These are phyloP conservation scores for Zhuqinia jingwanae DNA, from an alignment of 2,888 invertebrate genomes.

Conservation along the genomic window DNA sequence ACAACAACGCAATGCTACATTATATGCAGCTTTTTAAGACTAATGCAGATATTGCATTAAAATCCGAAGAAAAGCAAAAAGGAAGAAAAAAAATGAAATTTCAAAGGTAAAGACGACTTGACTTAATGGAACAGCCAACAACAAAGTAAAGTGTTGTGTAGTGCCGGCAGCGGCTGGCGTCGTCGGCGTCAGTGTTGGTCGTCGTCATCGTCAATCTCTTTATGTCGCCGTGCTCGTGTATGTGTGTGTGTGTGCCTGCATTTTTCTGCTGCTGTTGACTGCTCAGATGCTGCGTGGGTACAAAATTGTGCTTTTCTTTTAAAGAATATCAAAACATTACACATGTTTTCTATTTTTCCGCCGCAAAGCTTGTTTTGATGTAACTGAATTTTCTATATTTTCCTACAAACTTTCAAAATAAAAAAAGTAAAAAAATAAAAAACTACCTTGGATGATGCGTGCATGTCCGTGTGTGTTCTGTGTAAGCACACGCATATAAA, in stretches of 20 bases:
- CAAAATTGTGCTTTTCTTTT: background rate
- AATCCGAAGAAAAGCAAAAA: background rate
- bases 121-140: slow-evolving; percentile 48
- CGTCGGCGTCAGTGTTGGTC: background rate
- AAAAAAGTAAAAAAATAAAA: no score
- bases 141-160: slow-evolving; percentile 11
- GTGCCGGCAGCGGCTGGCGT: slow-evolving; percentile 40
- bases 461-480: no score
- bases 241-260: background rate
- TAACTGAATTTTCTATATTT: background rate
- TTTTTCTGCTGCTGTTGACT: background rate
- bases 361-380: background rate
- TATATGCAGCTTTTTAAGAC: background rate
- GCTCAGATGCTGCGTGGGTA: background rate
- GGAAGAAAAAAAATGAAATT: slow-evolving; percentile 25
- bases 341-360: slow-evolving; percentile 17
- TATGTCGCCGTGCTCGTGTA: background rate
- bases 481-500: no score
- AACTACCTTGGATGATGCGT: no score
- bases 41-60: slow-evolving; percentile 22
- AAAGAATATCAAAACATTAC: background rate
- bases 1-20: background rate
- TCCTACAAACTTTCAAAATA: background rate
- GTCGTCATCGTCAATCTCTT: slow-evolving; percentile 7
- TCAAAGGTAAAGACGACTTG: slow-evolving; percentile 51